These are phyloP conservation scores for Philereme vetulata DNA, from an alignment of 2,888 invertebrate species.

Conservation along the genomic window DNA sequence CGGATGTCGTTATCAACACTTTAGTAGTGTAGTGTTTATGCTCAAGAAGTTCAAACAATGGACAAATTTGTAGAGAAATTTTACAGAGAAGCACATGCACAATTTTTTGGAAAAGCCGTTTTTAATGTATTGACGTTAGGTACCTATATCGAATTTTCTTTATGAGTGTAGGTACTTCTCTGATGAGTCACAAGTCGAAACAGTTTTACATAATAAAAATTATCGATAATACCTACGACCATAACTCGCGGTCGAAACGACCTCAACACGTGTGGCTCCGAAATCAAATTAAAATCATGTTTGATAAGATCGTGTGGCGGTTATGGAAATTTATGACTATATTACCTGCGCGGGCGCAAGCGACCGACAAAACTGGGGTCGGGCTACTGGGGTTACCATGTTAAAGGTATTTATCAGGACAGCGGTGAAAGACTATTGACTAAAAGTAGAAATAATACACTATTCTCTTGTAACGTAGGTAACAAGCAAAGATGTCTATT, in stretches of 20 bases:
- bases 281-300: constrained; percentile 84
- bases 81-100: too few relatives aligned
- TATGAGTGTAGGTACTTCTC: constrained; percentile 1
- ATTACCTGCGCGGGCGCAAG: constrained; percentile 81
- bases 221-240: constrained; percentile 63
- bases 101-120: too few relatives aligned
- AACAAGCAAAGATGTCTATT: too few relatives aligned
- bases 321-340: constrained; percentile 85
- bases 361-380: constrained; percentile 74
- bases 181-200: constrained; percentile 19
- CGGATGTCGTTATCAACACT: too few relatives aligned
- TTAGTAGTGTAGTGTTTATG: too few relatives aligned
- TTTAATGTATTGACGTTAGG: background rate
- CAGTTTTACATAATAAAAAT: constrained; percentile 34
- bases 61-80: too few relatives aligned
- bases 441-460: too few relatives aligned
- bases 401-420: constrained; percentile 31
- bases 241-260: constrained; percentile 72
- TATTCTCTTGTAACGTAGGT: too few relatives aligned
- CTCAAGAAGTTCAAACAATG: too few relatives aligned
- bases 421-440: too few relatives aligned
- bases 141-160: background rate
- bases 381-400: constrained; percentile 49
- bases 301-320: constrained; percentile 84
- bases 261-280: constrained; percentile 81